Evolutionary conservation across 1,140 invertebrate species (phyloP).

Genomic region (Polypedilum vanderplanki): DNA sequence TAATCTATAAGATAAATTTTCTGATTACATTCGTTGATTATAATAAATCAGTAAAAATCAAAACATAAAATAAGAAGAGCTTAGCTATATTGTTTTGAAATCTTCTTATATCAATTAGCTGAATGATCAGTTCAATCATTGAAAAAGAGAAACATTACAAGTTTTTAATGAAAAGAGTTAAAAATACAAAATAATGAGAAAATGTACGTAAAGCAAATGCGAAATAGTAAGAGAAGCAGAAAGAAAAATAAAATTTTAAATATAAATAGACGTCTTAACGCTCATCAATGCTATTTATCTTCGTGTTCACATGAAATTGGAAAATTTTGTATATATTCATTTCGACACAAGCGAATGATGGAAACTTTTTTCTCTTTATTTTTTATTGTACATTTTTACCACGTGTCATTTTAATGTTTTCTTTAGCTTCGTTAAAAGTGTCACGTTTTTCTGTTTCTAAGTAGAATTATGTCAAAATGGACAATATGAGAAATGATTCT

Average conservation of each 20-base stretch:
- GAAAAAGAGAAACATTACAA: too few species aligned
- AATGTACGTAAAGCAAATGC: too few species aligned
- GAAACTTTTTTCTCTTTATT: neutral
- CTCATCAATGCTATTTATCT: constrained; percentile 26
- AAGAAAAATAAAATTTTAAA: constrained; percentile 21
- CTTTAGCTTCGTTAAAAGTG: neutral
- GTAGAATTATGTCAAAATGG: neutral
- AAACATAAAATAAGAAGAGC: too few species aligned
- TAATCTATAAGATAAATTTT: too few species aligned
- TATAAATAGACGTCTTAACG: constrained; percentile 13
- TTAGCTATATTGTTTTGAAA: too few species aligned
- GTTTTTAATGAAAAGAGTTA: too few species aligned
- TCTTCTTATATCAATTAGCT: too few species aligned
- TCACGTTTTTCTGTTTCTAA: neutral
- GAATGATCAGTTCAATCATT: too few species aligned
- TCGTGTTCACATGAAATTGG: neutral
- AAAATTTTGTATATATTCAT: neutral
- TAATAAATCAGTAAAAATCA: too few species aligned
- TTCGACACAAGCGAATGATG: neutral
- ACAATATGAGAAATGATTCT: neutral
- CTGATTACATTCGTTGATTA: too few species aligned
- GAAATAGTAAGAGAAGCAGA: too few species aligned
- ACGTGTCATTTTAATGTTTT: neutral
- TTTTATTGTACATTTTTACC: neutral
- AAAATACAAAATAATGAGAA: too few species aligned